Conservation (phyloP, 2,888 invertebrate genomes). For the Cheilosia vernalis region DNA sequence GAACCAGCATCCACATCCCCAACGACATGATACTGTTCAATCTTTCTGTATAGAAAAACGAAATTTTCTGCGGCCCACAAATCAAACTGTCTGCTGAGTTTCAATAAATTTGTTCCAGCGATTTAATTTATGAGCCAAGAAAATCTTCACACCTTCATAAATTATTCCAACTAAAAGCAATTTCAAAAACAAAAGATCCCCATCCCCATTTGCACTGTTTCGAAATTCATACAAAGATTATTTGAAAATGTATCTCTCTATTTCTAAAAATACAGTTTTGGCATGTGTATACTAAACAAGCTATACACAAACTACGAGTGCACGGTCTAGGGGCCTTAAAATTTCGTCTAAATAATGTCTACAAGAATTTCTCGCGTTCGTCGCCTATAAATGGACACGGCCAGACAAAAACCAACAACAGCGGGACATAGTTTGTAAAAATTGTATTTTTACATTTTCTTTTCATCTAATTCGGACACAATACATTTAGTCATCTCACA, state of each 20-base stretch:
- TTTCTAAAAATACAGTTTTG: constrained; percentile 37
- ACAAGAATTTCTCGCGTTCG: constrained; percentile 40
- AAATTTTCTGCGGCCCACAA: too few species aligned
- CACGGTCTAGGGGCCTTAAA: not conserved
- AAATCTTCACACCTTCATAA: too few species aligned
- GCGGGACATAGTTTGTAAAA: constrained; percentile 20
- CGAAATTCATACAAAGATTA: constrained; percentile 16
- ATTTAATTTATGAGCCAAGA: too few species aligned
- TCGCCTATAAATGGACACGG: constrained; percentile 57
- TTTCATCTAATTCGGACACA: constrained; percentile 35
- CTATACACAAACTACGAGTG: not conserved
- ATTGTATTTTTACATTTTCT: constrained; percentile 41
- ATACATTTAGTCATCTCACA: constrained; percentile 45
- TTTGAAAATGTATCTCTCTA: constrained; percentile 3
- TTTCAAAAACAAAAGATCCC: too few species aligned
- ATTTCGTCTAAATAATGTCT: constrained; percentile 59
- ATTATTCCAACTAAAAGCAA: too few species aligned
- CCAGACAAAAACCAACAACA: constrained; percentile 5
- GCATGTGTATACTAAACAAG: constrained; percentile 10
- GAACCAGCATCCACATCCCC: too few species aligned
- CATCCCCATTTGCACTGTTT: not conserved
- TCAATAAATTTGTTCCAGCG: too few species aligned
- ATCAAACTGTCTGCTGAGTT: too few species aligned
- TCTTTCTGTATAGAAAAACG: too few species aligned
- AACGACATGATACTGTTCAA: too few species aligned